These are phyloP conservation scores for Eueides isabella DNA, from an alignment of 1,140 invertebrate genomes.

Conservation along the genomic window DNA sequence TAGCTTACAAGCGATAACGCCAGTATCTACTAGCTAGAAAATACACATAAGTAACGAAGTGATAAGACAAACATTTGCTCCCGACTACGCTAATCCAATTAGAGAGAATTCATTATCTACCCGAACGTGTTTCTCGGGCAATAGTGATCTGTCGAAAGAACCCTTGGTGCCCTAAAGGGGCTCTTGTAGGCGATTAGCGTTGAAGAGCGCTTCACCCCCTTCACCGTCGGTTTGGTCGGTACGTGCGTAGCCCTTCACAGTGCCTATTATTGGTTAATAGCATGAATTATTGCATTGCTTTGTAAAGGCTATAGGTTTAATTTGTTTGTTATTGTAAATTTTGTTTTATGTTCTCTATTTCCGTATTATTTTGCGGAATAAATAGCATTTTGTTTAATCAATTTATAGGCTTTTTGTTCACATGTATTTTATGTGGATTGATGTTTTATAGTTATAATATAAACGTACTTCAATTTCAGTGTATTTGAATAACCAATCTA, in stretches of 20 bases:
- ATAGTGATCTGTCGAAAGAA: constrained; percentile 70
- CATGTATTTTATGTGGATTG: neutral
- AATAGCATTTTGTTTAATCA: neutral
- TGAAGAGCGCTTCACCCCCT: constrained; percentile 59
- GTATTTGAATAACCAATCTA: too few species aligned
- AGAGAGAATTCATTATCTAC: constrained; percentile 70
- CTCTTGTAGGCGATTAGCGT: constrained; percentile 63
- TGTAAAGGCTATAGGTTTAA: neutral
- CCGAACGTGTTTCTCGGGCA: constrained; percentile 63
- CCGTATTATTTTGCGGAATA: neutral
- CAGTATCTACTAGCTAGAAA: neutral
- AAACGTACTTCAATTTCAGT: too few species aligned
- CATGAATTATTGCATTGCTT: constrained; percentile 38
- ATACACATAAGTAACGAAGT: constrained; percentile 8
- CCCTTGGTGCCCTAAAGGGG: constrained; percentile 61
- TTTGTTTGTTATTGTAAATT: constrained; percentile 11
- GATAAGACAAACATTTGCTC: constrained; percentile 26
- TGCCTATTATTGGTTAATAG: constrained; percentile 59
- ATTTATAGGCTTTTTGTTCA: too few species aligned
- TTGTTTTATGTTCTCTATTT: constrained; percentile 9
- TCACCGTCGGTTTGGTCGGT: constrained; percentile 55
- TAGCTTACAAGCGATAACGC: too few species aligned
- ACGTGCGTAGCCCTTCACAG: constrained; percentile 50
- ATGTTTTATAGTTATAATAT: too few species aligned
- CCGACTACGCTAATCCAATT: constrained; percentile 60